Base-by-base conservation (phyloP, 2,888 invertebrate species). In the Stenoptilia bipunctidactyla region DNA sequence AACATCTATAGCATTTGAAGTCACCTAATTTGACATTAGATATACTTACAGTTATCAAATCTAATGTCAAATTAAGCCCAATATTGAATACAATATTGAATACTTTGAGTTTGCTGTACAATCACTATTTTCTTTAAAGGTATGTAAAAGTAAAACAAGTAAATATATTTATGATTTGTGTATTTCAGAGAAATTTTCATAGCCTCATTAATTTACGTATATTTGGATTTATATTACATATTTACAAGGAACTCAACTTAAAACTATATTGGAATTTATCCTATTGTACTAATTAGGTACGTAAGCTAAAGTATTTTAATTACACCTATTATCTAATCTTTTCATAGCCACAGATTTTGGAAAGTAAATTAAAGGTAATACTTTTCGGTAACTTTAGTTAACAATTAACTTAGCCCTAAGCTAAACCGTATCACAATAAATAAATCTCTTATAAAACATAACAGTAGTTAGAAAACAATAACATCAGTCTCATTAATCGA, bases 311-410 rank as follows among this genome's bases (percentile, higher is more conserved):
- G 8, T 8, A 5, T 5, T 20, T 20, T 5, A 20, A 20, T 20
- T 20, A 20, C 20, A 20, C 3, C 20, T 20, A 20, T 5, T 20
- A 20, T 20, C 20, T 20, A 20, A 20, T 20, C 20, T 20, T 20
- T 48, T 68, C 71, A 75, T 73, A 77, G 74, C 74, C 74, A 59
- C 56, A 55, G 45, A 64, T 62, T 79, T 80, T 71, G 68, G 71
- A 65, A 60, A 47, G 47, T 57, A 61, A 56, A 58, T 56, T 53
- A 51, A 69, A 61, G 79, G 79, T 82, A 83, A 83, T 82, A 82
- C 80, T 80, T 77, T 65, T 63, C 69, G 83, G 83, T 83, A 83
- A 83, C 83, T 80, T 66, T 73, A 70, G 77, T 79, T 66, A 68
- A 59, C 64, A 66, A 61, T 61, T 56, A 57, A 61, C 56, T 62